Base-by-base conservation (phyloP, 2,797 vertebrate species). In the Schizopygopsis malacanthus region DNA sequence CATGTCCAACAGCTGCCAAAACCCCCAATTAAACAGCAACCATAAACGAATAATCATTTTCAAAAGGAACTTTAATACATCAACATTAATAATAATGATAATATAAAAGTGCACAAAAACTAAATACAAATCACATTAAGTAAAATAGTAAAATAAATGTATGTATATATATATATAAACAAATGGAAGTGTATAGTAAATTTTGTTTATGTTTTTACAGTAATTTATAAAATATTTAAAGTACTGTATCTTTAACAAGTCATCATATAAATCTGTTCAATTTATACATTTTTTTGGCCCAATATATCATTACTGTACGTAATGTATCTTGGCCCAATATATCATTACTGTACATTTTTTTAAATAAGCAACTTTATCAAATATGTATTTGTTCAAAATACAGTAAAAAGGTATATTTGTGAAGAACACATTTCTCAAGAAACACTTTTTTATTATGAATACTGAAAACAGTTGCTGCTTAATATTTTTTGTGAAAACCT, bases 11-110 rank as follows among this genome's bases (percentile, higher is more conserved):
- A 85, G 84, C 45, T 73, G 78, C 50, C 86, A 82, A 83, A 81
- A 76, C 54, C 83, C 83, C 84, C 67, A 54, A 88, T 73, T 86
- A 84, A 63, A 88, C 76, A 81, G 65, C 33, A 56, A 69, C 33
- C 5, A 6, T 69, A 78, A 85, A 83, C 11, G 13, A 69, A 18
- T 54, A 67, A 67, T 33, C n/a, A 41, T 83, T 43, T 15, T 47
- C 67, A 22, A 10, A 33, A 20, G 13, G 33, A 79, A 28, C 18
- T 63, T 65, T 77, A 43, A 52, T 43, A 28, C 47, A 71, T 56
- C 25, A 81, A 43, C 39, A 16, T 41, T 43, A 63, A 63, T 28
- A 63, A 59, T n/a, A 59, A 63, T 61, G 2, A 15, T 13, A 63
- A 28, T 15, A 61, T 69, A 37, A 15, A 69, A 15, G 71, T 65